Evolutionary conservation across 2,888 invertebrate genomes (phyloP).

Genomic region (Galerucella pusilla): DNA sequence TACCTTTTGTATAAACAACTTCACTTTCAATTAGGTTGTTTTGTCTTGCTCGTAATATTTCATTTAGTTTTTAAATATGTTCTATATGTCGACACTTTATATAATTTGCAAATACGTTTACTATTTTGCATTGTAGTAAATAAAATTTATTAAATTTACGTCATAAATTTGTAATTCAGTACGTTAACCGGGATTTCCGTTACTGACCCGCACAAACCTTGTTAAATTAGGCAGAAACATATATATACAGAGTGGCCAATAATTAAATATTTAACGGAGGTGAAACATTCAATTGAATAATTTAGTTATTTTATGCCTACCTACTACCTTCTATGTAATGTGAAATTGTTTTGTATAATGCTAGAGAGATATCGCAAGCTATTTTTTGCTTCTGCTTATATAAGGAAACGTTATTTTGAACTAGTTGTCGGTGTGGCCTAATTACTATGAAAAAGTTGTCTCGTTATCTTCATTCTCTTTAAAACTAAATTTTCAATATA

Average conservation of each 20-base stretch:
- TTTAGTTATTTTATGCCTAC: too few species aligned
- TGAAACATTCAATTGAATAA: too few species aligned
- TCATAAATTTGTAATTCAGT: conserved; percentile 14
- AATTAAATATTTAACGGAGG: neutral
- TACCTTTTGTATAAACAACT: neutral
- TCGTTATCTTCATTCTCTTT: too few species aligned
- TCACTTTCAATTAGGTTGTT: neutral
- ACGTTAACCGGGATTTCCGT: conserved; percentile 6
- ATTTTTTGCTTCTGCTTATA: too few species aligned
- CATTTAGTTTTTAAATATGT: neutral
- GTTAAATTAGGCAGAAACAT: neutral
- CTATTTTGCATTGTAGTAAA: conserved; percentile 20
- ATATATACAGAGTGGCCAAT: neutral
- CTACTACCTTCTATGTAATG: too few species aligned
- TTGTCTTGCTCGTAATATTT: neutral
- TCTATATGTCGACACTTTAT: neutral
- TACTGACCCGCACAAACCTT: conserved; percentile 8
- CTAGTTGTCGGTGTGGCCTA: too few species aligned
- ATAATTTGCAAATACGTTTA: neutral
- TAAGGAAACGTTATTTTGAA: too few species aligned
- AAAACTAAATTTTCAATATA: too few species aligned
- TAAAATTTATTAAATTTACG: conserved; percentile 5
- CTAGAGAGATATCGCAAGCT: too few species aligned
- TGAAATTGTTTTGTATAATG: too few species aligned
- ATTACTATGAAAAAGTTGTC: too few species aligned